Evolutionary conservation across 2,888 invertebrate genomes (phyloP).

Genomic region (Athetis lepigone): DNA sequence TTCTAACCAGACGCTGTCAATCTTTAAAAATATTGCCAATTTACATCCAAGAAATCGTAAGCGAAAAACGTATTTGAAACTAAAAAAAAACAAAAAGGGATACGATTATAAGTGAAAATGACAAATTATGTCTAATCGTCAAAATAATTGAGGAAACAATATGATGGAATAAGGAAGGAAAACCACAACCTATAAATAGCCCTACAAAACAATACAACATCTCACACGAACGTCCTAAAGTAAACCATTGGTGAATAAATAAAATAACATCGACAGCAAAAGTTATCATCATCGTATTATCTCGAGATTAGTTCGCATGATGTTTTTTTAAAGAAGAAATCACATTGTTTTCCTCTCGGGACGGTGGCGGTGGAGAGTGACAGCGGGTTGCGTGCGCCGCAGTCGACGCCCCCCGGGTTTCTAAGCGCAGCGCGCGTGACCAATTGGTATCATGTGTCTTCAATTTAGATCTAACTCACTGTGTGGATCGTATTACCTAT

Average conservation of each 20-base stretch:
- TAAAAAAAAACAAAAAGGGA: background rate
- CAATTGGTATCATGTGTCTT: constrained; percentile 79
- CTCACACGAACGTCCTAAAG: background rate
- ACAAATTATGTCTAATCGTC: constrained; percentile 6
- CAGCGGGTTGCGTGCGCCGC: constrained; percentile 78
- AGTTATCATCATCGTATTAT: constrained; percentile 47
- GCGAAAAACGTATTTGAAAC: background rate
- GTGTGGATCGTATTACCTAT: constrained; percentile 63
- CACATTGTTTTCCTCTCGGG: constrained; percentile 84
- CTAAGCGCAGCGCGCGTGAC: constrained; percentile 83
- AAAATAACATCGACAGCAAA: constrained; percentile 55
- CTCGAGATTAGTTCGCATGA: constrained; percentile 65
- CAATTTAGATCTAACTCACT: constrained; percentile 72
- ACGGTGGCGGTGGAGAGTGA: constrained; percentile 82
- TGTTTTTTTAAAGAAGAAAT: constrained; percentile 77
- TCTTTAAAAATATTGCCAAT: background rate
- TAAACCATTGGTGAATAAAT: constrained; percentile 5
- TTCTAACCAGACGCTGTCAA: background rate
- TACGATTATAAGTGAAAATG: background rate
- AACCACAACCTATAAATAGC: constrained; percentile 22
- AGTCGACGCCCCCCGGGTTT: constrained; percentile 85
- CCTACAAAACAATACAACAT: constrained; percentile 10
- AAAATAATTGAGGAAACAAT: constrained; percentile 13
- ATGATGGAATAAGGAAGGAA: constrained; percentile 5
- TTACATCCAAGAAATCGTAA: background rate